phyloP scores from a whole-genome alignment of 2,888 invertebrate species.

The Dendrolimus houi region DNA sequence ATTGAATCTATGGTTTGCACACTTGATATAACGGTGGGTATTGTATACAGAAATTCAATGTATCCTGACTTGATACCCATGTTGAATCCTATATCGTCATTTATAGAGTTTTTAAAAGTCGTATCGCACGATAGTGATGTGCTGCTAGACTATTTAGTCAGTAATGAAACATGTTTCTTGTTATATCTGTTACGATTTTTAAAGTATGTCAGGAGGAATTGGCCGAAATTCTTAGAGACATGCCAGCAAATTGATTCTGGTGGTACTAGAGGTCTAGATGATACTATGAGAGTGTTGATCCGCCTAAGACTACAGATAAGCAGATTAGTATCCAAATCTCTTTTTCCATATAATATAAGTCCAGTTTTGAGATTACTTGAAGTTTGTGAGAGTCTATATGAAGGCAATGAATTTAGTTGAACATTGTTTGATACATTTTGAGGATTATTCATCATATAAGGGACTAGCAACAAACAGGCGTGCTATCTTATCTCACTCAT shows the following conservation, averaged over 20 bases:
- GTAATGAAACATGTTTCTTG: constrained; percentile 93
- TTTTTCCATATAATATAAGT: constrained; percentile 94
- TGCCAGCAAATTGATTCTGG: constrained; percentile 80
- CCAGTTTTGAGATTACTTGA: constrained; percentile 89
- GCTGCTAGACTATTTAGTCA: constrained; percentile 88
- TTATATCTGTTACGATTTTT: constrained; percentile 89
- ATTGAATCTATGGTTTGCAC: constrained; percentile 96
- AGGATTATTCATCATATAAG: no score
- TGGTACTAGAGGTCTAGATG: constrained; percentile 79
- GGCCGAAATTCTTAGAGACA: constrained; percentile 87
- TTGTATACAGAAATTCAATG: constrained; percentile 87
- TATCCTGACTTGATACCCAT: constrained; percentile 87
- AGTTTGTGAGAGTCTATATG: constrained; percentile 89
- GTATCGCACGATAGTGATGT: constrained; percentile 89
- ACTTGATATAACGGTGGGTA: constrained; percentile 89
- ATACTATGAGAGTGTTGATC: constrained; percentile 90
- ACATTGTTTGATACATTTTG: constrained; percentile 5
- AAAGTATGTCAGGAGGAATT: constrained; percentile 89
- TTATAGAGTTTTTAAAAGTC: constrained; percentile 89
- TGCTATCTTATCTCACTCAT: no score
- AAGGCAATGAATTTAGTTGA: constrained; percentile 88
- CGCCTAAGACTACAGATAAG: constrained; percentile 87
- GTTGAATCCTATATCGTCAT: constrained; percentile 91
- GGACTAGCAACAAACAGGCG: no score
- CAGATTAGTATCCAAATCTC: constrained; percentile 85